phyloP scores from a whole-genome alignment of 2,797 vertebrate species.

The Danio kyathit region DNA sequence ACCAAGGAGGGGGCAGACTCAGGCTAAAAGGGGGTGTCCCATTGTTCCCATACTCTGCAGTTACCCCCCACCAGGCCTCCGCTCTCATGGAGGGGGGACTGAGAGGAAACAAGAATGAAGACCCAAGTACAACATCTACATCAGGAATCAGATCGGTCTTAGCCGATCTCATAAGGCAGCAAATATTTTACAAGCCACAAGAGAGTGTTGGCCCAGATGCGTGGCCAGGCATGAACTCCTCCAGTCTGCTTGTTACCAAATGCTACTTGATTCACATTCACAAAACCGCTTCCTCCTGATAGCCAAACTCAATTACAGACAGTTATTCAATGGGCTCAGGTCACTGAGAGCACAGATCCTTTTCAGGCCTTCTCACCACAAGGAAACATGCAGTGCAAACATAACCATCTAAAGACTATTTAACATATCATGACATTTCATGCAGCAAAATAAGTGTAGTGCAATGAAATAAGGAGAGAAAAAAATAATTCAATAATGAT shows the following conservation, averaged over 20 bases:
- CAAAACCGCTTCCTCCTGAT: slow-evolving; percentile 67
- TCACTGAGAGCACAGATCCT: slow-evolving; percentile 36
- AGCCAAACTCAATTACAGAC: slow-evolving; percentile 68
- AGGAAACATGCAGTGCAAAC: background rate
- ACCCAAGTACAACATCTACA: slow-evolving; percentile 19
- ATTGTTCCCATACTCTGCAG: slow-evolving; percentile 93
- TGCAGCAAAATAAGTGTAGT: background rate
- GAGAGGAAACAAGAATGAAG: slow-evolving; percentile 65
- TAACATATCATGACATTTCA: background rate
- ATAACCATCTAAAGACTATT: background rate
- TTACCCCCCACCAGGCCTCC: slow-evolving; percentile 84
- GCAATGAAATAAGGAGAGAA: background rate
- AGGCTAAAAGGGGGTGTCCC: slow-evolving; percentile 76
- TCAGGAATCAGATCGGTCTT: slow-evolving; percentile 59
- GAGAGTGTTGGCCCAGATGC: slow-evolving; percentile 2
- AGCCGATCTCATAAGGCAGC: background rate
- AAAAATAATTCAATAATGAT: background rate
- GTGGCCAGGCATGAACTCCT: slow-evolving; percentile 21
- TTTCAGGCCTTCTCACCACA: slow-evolving; percentile 15
- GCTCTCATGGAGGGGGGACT: slow-evolving; percentile 82
- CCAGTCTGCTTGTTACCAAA: slow-evolving; percentile 10
- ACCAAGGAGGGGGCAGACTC: slow-evolving; percentile 77
- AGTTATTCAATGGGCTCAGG: slow-evolving; percentile 45
- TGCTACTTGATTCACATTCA: slow-evolving; percentile 48
- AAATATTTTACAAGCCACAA: background rate